A percentile compares a stretch with the other conserved stretches of the same genome.
These are phyloP conservation scores for Grallaria varia DNA, from an alignment of 2,113 vertebrate genomes.

Conservation along the genomic window DNA sequence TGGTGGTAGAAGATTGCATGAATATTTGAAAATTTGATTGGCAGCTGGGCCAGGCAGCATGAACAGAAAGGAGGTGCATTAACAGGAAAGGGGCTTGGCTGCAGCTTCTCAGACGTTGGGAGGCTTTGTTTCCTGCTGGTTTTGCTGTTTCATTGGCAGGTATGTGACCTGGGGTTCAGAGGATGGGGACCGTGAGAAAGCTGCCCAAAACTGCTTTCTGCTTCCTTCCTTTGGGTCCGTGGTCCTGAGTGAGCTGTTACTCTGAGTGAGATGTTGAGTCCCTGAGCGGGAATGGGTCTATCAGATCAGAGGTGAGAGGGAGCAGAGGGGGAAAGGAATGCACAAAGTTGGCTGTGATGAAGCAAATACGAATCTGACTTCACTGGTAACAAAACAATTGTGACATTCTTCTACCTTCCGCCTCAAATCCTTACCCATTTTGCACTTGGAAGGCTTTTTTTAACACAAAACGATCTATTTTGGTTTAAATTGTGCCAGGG, in stretches of 20 bases:
- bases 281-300: neutral
- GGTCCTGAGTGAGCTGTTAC: neutral
- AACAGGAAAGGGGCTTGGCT: neutral
- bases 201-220: neutral
- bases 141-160: neutral
- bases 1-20: neutral
- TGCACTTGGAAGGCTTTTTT: neutral
- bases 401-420: neutral
- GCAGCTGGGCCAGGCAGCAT: neutral
- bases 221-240: neutral
- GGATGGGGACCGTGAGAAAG: neutral
- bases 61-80: neutral
- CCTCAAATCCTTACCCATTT: neutral
- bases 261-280: neutral
- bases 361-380: neutral
- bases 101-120: neutral
- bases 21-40: neutral
- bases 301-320: neutral
- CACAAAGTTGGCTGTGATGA: neutral
- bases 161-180: neutral
- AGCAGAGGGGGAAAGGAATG: rapidly evolving
- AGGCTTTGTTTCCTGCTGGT: neutral
- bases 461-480: neutral
- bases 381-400: neutral
- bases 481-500: neutral